These are phyloP conservation scores for Chymomyza procnemis DNA, from an alignment of 2,888 invertebrate species.

Conservation along the genomic window DNA sequence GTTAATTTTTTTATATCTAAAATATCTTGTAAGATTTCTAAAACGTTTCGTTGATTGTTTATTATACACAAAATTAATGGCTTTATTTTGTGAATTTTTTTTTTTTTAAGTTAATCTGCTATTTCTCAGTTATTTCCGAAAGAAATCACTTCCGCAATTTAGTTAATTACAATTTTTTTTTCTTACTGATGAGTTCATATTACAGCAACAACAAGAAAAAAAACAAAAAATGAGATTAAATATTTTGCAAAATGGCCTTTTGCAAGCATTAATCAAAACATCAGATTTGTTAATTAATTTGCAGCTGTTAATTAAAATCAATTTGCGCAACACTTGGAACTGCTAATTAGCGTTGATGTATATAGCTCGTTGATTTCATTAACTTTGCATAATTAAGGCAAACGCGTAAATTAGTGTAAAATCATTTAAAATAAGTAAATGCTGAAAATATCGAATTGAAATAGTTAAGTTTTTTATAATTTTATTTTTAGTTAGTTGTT, in stretches of 20 bases:
- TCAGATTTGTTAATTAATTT: conserved; percentile 35
- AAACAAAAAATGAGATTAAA: neutral
- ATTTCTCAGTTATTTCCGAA: too few species aligned
- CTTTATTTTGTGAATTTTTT: too few species aligned
- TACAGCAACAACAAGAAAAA: neutral
- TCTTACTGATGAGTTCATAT: neutral
- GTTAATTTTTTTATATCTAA: too few species aligned
- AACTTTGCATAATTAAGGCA: neutral
- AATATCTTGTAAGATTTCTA: too few species aligned
- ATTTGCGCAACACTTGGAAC: conserved; percentile 41
- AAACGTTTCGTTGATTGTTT: too few species aligned
- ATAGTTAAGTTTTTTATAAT: too few species aligned
- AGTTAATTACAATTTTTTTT: neutral
- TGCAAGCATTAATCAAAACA: conserved; percentile 30
- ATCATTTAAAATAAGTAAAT: neutral
- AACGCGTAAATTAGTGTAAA: neutral
- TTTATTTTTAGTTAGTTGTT: too few species aligned
- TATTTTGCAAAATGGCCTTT: neutral
- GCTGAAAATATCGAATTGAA: too few species aligned
- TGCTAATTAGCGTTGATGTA: conserved; percentile 31
- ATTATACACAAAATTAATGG: too few species aligned
- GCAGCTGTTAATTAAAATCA: conserved; percentile 42
- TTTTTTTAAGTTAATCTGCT: too few species aligned
- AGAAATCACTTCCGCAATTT: neutral
- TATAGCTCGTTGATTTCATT: neutral